A percentile compares a stretch with the other conserved stretches of the same genome.
These are phyloP conservation scores for Montifringilla adamsi DNA, from an alignment of 2,113 vertebrate species.

Conservation along the genomic window DNA sequence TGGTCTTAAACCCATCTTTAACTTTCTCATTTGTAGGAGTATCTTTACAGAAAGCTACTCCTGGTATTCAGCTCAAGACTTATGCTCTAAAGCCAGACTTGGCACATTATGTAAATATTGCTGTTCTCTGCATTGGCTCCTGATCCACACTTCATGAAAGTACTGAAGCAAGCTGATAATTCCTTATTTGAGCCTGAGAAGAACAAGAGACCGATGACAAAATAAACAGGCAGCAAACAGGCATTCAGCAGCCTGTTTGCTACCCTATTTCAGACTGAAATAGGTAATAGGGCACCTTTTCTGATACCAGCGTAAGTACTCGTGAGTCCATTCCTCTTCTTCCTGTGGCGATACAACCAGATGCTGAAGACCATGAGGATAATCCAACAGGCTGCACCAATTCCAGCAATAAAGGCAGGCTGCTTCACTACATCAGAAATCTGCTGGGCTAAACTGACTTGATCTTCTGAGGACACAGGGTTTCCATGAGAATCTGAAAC, in stretches of 20 bases:
- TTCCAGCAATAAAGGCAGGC: constrained; percentile 95
- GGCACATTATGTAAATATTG: accelerated
- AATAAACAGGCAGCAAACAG: background rate
- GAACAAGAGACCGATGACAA: background rate
- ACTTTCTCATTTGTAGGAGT: background rate
- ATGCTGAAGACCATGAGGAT: constrained; percentile 98
- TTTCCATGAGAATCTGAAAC: constrained; percentile 87
- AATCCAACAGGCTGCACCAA: constrained; percentile 96
- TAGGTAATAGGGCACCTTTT: constrained; percentile 79
- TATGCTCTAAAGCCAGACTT: background rate
- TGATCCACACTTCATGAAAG: background rate
- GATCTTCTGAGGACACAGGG: constrained; percentile 79
- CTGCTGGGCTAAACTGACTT: constrained; percentile 93
- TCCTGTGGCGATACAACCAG: constrained; percentile 94
- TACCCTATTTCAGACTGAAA: background rate
- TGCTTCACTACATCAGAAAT: constrained; percentile 97
- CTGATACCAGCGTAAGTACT: constrained; percentile 95
- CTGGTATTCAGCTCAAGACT: background rate
- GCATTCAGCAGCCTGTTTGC: background rate
- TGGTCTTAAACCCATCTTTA: background rate
- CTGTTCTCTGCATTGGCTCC: background rate
- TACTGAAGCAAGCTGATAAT: background rate
- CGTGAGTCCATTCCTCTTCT: constrained; percentile 90
- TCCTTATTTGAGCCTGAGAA: background rate
- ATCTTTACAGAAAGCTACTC: background rate